Evolutionary conservation across 2,113 vertebrate genomes (phyloP).

Genomic region (Eclectus roratus): DNA sequence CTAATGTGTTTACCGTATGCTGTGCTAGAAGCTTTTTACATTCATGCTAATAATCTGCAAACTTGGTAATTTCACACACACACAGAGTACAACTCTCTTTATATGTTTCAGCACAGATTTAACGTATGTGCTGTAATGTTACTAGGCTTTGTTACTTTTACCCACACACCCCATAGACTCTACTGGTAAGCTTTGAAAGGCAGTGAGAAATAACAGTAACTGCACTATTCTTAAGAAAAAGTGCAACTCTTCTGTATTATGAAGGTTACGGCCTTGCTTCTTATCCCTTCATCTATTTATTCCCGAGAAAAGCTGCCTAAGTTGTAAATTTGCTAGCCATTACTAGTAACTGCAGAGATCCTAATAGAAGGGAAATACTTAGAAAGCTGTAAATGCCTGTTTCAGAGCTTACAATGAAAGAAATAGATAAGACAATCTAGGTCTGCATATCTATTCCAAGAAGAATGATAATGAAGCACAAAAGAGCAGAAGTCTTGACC

Average conservation of each 20-base stretch:
- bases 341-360: not conserved
- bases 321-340: not conserved
- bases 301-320: not conserved
- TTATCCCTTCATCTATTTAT: not conserved
- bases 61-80: slow-evolving; percentile 20
- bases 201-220: not conserved
- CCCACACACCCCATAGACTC: not conserved
- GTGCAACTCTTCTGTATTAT: not conserved
- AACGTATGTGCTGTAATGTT: not conserved
- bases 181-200: not conserved
- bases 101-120: not conserved
- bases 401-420: not conserved
- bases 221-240: not conserved
- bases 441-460: not conserved
- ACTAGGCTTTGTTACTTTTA: not conserved
- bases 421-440: not conserved
- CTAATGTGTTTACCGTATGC: slow-evolving; percentile 38
- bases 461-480: not conserved
- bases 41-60: not conserved
- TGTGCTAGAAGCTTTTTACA: not conserved
- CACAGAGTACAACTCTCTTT: not conserved
- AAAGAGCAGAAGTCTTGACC: not conserved
- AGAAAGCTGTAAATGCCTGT: not conserved
- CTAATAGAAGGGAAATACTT: not conserved
- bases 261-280: not conserved